Base-by-base conservation (phyloP, 2,888 invertebrate genomes). In the Eustalomyia histrio region DNA sequence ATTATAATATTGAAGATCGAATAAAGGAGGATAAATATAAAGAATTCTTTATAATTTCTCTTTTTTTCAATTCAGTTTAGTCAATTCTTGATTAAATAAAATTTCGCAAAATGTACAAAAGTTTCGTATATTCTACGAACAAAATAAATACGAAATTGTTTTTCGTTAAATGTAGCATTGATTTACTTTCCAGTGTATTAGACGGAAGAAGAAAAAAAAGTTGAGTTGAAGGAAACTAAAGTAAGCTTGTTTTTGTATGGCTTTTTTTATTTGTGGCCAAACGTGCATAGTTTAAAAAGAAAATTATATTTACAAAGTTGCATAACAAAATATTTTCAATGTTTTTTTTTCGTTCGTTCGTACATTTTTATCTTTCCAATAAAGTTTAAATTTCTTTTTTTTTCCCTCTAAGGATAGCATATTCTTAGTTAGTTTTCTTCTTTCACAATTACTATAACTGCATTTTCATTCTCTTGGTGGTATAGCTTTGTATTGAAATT, bases 331-430 rank as follows among this genome's bases (percentile, higher is more conserved):
- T 14, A 39, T 5, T 35, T 35, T 35, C 35, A 5, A 35, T 35
- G 7, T 43, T n/a, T n/a, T n/a, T n/a, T 47, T n/a, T 47, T 47
- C 6, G 1, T 47, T n/a, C 43, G 24, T 29, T 29, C 29, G 3
- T 29, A 6, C 7, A 7, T 47, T n/a, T 47, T 47, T 47, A 47
- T 47, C 43, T 47, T 39, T n/a, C 35, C 8, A 47, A 35, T 47
- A 24, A 53, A 47, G 63, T 69, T 69, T 21, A 69, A 76, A 69
- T 63, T n/a, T 21, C 39, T 17, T 2, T 21, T 50, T 17, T 2
- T 50, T 69, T 35, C 35, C 35, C 35, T 58, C 57, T 57, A 50
- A 58, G 57, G 53, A 65, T 39, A 14, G 33, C 14, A 35, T 47
- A 14, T 47, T n/a, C 43, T 47, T n/a, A 1, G 10, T 39, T n/a